These are phyloP conservation scores for Cephus rjabovi DNA, from an alignment of 2,888 invertebrate species.

Conservation along the genomic window DNA sequence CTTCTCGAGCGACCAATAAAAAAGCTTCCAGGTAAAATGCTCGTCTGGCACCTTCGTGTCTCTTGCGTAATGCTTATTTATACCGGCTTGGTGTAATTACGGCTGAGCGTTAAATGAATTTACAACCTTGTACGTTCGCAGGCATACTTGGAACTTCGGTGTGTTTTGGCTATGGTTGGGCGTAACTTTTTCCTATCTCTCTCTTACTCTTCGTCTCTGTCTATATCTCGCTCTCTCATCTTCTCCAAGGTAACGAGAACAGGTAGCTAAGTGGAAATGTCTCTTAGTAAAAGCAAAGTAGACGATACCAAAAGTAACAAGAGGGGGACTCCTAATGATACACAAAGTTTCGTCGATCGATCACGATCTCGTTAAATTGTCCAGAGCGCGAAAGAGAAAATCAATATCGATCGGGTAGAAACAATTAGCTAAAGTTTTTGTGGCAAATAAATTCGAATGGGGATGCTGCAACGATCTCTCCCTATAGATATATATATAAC, in stretches of 20 bases:
- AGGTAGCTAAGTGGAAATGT: not conserved
- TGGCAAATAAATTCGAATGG: not conserved
- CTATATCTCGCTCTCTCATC: not conserved
- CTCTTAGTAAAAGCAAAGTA: not conserved
- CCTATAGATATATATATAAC: not conserved
- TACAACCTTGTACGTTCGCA: not conserved
- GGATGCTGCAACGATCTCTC: not conserved
- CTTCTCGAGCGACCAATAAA: not conserved
- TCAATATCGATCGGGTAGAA: not conserved
- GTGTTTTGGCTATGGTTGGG: not conserved
- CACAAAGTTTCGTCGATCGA: not conserved
- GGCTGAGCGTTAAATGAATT: slow-evolving; percentile 1
- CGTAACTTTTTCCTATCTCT: not conserved
- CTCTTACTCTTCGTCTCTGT: not conserved
- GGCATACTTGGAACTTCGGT: not conserved
- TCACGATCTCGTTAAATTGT: not conserved
- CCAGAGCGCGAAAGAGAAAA: not conserved
- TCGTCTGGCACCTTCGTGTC: not conserved
- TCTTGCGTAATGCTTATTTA: not conserved
- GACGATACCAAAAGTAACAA: not conserved
- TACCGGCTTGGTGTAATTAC: not conserved
- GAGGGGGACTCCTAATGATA: not conserved
- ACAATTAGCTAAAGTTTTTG: not conserved
- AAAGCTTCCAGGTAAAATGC: not conserved
- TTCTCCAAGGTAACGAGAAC: not conserved